Percentiles rank a stretch among this genome's conserved stretches.
Evolutionary conservation across 2,888 invertebrate genomes (phyloP).

Genomic region (Diaprepes abbreviatus): DNA sequence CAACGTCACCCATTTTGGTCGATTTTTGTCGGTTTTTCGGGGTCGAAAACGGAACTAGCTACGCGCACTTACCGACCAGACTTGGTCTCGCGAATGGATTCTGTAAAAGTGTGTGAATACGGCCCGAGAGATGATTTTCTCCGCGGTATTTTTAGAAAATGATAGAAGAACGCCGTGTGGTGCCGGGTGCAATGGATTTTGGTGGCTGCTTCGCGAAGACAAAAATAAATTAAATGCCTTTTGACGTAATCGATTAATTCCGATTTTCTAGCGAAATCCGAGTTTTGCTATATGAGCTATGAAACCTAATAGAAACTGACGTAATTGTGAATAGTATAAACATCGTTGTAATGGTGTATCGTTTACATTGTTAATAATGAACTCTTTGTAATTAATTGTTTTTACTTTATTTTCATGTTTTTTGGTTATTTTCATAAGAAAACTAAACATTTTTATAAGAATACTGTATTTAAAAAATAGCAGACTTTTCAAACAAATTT

Average conservation of each 20-base stretch:
- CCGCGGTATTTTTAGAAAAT: conserved; percentile 67
- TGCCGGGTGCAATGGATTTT: conserved; percentile 61
- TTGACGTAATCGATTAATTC: conserved; percentile 56
- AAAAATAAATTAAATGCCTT: conserved; percentile 57
- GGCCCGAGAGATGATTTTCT: conserved; percentile 58
- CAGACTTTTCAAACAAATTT: too few species aligned
- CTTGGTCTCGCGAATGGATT: conserved; percentile 58
- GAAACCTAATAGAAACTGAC: not conserved
- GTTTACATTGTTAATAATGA: too few species aligned
- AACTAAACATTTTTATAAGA: too few species aligned
- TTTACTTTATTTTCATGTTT: too few species aligned
- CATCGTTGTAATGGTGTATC: not conserved
- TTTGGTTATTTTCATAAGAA: too few species aligned
- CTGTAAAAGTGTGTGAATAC: conserved; percentile 63
- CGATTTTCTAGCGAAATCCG: conserved; percentile 20
- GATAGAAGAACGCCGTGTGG: conserved; percentile 62
- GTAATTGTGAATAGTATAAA: not conserved
- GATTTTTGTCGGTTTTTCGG: conserved; percentile 41
- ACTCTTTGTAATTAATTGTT: too few species aligned
- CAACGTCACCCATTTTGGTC: conserved; percentile 86
- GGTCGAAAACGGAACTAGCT: conserved; percentile 39
- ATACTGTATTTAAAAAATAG: too few species aligned
- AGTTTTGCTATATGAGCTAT: conserved; percentile 17
- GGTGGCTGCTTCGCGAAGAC: conserved; percentile 50
- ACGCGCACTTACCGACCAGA: conserved; percentile 40